Evolutionary conservation across 2,797 vertebrate genomes (phyloP).

Genomic region (Rhabdophis nuchalis): DNA sequence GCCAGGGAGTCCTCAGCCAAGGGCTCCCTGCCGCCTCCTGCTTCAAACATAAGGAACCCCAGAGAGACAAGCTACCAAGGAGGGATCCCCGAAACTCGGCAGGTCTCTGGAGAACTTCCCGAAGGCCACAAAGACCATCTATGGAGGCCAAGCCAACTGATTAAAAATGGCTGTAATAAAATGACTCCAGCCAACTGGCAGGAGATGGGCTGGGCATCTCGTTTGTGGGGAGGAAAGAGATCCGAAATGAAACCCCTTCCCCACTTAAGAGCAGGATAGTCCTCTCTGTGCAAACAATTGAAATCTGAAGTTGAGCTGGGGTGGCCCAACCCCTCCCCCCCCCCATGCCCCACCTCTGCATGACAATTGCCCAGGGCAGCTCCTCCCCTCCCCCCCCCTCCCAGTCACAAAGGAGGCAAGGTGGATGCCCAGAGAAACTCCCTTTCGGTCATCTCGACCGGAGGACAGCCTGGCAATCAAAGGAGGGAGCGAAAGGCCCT

Average conservation of each 20-base stretch:
- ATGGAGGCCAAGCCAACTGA: neutral
- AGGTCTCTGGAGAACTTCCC: neutral
- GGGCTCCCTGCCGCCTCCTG: neutral
- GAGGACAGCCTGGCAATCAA: neutral
- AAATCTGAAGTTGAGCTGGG: neutral
- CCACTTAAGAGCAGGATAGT: neutral
- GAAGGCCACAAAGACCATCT: neutral
- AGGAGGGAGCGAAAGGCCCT: neutral
- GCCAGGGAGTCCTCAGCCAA: neutral
- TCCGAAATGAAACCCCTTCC: neutral
- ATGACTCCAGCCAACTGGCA: neutral
- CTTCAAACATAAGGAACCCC: neutral
- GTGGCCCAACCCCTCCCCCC: neutral
- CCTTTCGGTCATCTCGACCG: neutral
- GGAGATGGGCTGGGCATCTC: fast-evolving
- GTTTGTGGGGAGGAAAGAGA: neutral
- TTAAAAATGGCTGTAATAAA: neutral
- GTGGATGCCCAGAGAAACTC: neutral
- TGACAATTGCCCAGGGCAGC: neutral
- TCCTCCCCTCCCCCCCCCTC: no score
- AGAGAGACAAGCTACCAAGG: neutral
- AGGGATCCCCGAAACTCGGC: neutral
- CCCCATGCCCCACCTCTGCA: neutral
- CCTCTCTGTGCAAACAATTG: neutral
- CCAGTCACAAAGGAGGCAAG: neutral